Evolutionary conservation across 2,888 invertebrate species (phyloP).

Genomic region (Spodoptera littoralis): DNA sequence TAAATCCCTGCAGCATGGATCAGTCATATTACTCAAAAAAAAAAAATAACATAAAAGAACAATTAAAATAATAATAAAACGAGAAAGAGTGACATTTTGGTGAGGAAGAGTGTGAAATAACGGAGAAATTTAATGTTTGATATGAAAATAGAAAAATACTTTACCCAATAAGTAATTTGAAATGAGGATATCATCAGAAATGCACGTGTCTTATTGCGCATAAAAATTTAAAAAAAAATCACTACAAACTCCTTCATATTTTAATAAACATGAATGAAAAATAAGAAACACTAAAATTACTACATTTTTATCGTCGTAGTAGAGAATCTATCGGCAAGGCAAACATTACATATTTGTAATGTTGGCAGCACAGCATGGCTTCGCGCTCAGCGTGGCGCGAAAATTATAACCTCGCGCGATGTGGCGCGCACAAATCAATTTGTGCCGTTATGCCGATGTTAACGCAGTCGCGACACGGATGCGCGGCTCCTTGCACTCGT

Average conservation of each 20-base stretch:
- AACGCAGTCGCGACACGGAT: constrained; percentile 65
- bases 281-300: constrained; percentile 11
- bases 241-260: neutral
- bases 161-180: too few relatives aligned
- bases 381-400: constrained; percentile 80
- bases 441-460: constrained; percentile 70
- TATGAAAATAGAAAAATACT: too few relatives aligned
- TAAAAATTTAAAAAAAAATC: too few relatives aligned
- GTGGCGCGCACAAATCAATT: constrained; percentile 81
- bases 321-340: constrained; percentile 57
- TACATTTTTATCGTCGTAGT: constrained; percentile 34
- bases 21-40: too few relatives aligned
- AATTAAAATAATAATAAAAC: too few relatives aligned
- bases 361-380: constrained; percentile 77
- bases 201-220: too few relatives aligned
- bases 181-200: too few relatives aligned
- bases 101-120: too few relatives aligned
- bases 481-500: constrained; percentile 44
- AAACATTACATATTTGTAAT: constrained; percentile 63
- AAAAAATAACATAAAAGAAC: too few relatives aligned
- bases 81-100: too few relatives aligned
- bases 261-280: constrained; percentile 3
- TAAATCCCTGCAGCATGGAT: too few relatives aligned
- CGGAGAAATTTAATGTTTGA: too few relatives aligned
- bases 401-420: constrained; percentile 81